These are phyloP conservation scores for Rhombomys opimus DNA, from an alignment of 2,113 vertebrate species.

Conservation along the genomic window DNA sequence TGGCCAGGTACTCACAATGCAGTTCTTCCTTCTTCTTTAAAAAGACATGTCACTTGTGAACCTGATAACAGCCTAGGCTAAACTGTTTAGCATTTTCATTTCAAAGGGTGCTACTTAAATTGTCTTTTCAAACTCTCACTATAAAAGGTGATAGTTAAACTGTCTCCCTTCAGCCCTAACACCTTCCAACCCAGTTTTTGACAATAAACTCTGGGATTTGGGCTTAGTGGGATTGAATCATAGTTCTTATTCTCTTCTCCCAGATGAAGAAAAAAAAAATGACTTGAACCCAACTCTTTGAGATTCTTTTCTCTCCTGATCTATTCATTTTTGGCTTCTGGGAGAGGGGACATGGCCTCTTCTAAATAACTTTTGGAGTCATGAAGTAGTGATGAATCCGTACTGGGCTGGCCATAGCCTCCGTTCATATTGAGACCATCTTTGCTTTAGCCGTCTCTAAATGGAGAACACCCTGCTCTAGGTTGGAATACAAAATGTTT, in stretches of 20 bases:
- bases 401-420: conserved; percentile 74
- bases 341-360: conserved; percentile 69
- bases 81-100: conserved; percentile 78
- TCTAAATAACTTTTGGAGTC: conserved; percentile 77
- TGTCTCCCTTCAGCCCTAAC: conserved; percentile 70
- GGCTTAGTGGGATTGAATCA: neutral
- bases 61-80: conserved; percentile 67
- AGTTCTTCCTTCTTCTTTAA: conserved; percentile 65
- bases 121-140: conserved; percentile 75
- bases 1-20: neutral
- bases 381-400: conserved; percentile 82
- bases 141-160: conserved; percentile 79
- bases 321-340: neutral
- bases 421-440: conserved; percentile 80
- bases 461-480: conserved; percentile 76
- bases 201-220: conserved; percentile 67
- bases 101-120: conserved; percentile 76
- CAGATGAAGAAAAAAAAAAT: neutral
- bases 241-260: conserved; percentile 23
- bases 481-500: neutral
- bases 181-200: conserved; percentile 69
- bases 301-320: conserved; percentile 22
- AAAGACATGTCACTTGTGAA: conserved; percentile 64
- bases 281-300: conserved; percentile 5
- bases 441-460: conserved; percentile 80